These are phyloP conservation scores for Drosophila cardini DNA, from an alignment of 1,140 invertebrate genomes.

Conservation along the genomic window DNA sequence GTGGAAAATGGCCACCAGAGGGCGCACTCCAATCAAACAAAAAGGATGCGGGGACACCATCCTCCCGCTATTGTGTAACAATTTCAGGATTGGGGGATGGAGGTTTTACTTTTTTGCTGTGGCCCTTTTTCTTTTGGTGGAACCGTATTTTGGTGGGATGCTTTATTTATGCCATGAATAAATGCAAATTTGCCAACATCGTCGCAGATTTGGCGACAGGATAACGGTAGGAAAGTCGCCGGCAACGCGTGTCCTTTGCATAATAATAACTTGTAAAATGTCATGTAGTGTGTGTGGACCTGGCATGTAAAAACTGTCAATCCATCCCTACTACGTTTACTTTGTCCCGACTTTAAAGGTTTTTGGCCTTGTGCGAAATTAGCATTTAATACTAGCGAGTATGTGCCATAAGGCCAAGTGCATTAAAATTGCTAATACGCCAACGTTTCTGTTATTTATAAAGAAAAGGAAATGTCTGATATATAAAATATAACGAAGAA, in stretches of 20 bases:
- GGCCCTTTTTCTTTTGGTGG: constrained; percentile 33
- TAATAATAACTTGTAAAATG: constrained; percentile 81
- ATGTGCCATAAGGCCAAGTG: constrained; percentile 61
- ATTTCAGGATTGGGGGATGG: constrained; percentile 13
- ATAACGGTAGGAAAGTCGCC: constrained; percentile 58
- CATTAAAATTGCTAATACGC: constrained; percentile 76
- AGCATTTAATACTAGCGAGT: constrained; percentile 68
- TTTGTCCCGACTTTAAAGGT: constrained; percentile 28
- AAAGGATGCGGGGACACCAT: background rate
- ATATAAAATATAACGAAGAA: constrained; percentile 17
- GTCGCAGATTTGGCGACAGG: constrained; percentile 75
- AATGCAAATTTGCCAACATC: constrained; percentile 77
- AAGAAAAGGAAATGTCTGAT: constrained; percentile 18
- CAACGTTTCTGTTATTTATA: constrained; percentile 46
- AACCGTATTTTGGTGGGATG: constrained; percentile 32
- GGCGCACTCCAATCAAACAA: background rate
- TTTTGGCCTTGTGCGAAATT: constrained; percentile 60
- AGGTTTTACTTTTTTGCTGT: constrained; percentile 25
- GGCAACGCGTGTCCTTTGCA: constrained; percentile 75
- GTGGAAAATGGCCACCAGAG: background rate
- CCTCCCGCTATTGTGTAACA: background rate
- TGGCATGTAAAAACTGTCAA: constrained; percentile 11
- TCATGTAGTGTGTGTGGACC: constrained; percentile 66
- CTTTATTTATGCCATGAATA: constrained; percentile 82
- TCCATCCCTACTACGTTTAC: constrained; percentile 27